phyloP scores from a whole-genome alignment of 2,797 vertebrate genomes.

The Betta splendens region DNA sequence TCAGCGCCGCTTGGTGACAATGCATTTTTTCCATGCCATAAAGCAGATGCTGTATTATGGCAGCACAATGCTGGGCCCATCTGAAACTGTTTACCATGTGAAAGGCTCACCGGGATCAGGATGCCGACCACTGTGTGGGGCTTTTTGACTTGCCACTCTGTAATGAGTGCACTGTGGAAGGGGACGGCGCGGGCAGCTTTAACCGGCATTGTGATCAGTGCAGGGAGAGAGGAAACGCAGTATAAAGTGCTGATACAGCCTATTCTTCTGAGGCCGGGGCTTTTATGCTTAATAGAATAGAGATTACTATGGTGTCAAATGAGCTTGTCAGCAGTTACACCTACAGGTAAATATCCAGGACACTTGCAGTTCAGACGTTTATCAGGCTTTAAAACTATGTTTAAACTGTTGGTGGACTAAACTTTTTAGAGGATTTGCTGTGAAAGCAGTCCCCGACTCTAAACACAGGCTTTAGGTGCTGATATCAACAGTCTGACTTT shows the following conservation, averaged over 20 bases:
- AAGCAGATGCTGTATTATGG: conserved; percentile 82
- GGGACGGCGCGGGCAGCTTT: conserved; percentile 63
- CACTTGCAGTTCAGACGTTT: conserved; percentile 26
- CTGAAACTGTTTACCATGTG: conserved; percentile 80
- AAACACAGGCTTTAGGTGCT: no score
- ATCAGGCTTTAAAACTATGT: conserved; percentile 19
- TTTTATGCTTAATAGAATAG: conserved; percentile 56
- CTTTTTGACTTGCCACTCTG: conserved; percentile 80
- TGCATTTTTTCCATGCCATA: conserved; percentile 79
- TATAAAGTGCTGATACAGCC: conserved; percentile 78
- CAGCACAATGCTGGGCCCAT: conserved; percentile 73
- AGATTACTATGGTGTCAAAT: conserved; percentile 67
- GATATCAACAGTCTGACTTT: conserved; percentile 37
- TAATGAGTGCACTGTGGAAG: conserved; percentile 70
- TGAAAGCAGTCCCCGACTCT: not conserved
- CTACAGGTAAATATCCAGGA: conserved; percentile 34
- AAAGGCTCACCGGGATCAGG: conserved; percentile 78
- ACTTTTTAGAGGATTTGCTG: conserved; percentile 1
- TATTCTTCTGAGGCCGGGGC: conserved; percentile 56
- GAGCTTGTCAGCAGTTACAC: conserved; percentile 74
- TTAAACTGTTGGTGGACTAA: conserved; percentile 25
- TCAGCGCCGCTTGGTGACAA: conserved; percentile 78
- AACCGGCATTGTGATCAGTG: conserved; percentile 73
- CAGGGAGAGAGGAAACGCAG: conserved; percentile 73
- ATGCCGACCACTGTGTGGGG: conserved; percentile 73